Evolutionary conservation across 2,888 invertebrate genomes (phyloP).

Genomic region (Gonocerus acuteangulatus): DNA sequence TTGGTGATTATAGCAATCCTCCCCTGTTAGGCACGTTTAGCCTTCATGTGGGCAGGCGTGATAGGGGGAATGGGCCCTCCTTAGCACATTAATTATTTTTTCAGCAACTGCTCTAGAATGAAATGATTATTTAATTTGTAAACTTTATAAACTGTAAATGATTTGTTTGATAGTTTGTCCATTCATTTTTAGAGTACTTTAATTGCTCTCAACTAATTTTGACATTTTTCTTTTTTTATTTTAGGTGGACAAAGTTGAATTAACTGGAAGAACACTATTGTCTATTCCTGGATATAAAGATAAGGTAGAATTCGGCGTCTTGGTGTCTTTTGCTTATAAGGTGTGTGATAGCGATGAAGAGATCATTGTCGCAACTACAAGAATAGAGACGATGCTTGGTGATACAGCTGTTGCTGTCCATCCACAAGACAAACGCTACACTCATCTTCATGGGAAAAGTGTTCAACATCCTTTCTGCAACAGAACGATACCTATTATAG

Average conservation of each 20-base stretch:
- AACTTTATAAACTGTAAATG: too few relatives aligned
- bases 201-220: too few relatives aligned
- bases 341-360: constrained; percentile 56
- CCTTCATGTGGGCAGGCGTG: too few relatives aligned
- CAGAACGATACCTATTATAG: constrained; percentile 76
- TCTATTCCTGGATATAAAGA: constrained; percentile 85
- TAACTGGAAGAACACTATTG: constrained; percentile 75
- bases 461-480: constrained; percentile 82
- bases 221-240: constrained; percentile 15
- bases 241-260: constrained; percentile 81
- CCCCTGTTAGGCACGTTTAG: too few relatives aligned
- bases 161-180: too few relatives aligned
- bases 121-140: too few relatives aligned
- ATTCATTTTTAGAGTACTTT: too few relatives aligned
- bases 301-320: constrained; percentile 86
- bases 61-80: too few relatives aligned
- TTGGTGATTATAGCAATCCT: too few relatives aligned
- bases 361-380: constrained; percentile 90
- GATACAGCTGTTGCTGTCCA: constrained; percentile 98
- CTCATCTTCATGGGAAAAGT: constrained; percentile 69
- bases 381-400: constrained; percentile 96
- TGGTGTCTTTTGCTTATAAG: constrained; percentile 87
- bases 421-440: constrained; percentile 78
- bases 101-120: too few relatives aligned
- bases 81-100: too few relatives aligned